Conservation (phyloP, 2,113 vertebrate species). For the chimpanzee (Pan troglodytes) region NHGRI_mPanTro3-v2.1_pri NC_072398.2:175464001-175464500, state of each 20-base stretch:
- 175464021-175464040: neutral
- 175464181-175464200: neutral
- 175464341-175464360: slow-evolving; percentile 43
- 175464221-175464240: neutral
- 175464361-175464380: slow-evolving; percentile 55
- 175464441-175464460: neutral
- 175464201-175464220: neutral
- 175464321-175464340: slow-evolving; percentile 46
- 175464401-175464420: slow-evolving; percentile 47
- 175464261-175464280: neutral
- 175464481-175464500: neutral
- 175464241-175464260: neutral
- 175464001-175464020: neutral
- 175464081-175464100: neutral
- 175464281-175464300: neutral
- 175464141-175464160: neutral
- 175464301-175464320: neutral
- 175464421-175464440: neutral
- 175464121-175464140: neutral
- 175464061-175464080: neutral
- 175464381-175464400: slow-evolving; percentile 61
- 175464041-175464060: neutral
- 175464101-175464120: neutral
- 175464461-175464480: neutral
- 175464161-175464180: neutral